phyloP scores from a whole-genome alignment of 2,113 vertebrate genomes.

The Laterallus jamaicensis region DNA sequence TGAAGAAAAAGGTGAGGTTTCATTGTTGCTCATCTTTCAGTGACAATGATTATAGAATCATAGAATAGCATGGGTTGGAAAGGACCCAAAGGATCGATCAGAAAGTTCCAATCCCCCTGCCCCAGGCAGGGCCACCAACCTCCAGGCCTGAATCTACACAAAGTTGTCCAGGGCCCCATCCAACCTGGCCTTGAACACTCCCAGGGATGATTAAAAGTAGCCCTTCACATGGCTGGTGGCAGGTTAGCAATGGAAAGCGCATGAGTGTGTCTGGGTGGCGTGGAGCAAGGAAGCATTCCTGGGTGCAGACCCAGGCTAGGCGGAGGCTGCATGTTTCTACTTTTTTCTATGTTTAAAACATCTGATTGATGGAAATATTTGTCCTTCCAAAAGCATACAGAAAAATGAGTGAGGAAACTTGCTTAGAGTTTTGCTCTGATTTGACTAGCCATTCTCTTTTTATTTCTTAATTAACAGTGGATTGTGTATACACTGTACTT shows the following conservation, averaged over 20 bases:
- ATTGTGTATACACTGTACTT: background rate
- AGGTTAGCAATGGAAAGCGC: rapidly evolving
- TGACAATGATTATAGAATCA: no score
- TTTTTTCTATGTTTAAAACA: background rate
- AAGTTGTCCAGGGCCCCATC: no score
- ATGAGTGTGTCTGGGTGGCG: background rate
- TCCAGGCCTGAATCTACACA: no score
- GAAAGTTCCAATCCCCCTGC: no score
- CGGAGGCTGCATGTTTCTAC: rapidly evolving
- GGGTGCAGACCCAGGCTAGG: rapidly evolving
- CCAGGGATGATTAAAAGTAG: background rate
- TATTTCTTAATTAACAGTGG: background rate
- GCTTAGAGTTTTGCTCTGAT: background rate
- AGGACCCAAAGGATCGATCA: no score
- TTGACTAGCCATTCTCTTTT: background rate
- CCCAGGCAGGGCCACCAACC: no score
- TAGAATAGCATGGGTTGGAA: no score
- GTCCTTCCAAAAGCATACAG: background rate
- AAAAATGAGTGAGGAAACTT: background rate
- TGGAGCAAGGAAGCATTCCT: background rate
- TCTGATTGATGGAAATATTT: background rate
- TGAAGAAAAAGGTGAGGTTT: background rate
- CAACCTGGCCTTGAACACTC: no score
- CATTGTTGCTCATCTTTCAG: background rate
- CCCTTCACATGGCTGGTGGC: background rate